Evolutionary conservation across 2,113 vertebrate species (phyloP), one percentile per base, ranked within the genome.

Genomic region (Donacobius atricapilla): DNA sequence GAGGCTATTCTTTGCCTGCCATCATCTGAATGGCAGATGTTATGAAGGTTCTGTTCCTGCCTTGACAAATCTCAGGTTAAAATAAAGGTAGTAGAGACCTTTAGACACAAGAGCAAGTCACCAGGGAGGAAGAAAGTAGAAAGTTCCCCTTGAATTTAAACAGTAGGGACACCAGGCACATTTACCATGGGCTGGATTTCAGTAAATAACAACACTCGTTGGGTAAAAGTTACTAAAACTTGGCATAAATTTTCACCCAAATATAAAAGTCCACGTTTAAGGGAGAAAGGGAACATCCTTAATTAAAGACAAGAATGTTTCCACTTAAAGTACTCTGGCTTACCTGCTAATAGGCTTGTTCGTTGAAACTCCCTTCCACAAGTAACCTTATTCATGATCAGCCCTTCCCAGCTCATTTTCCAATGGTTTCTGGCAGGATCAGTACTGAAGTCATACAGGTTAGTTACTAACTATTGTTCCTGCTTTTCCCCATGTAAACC

Each of bases 1-100:
- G 94, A 97, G 94, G 95, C 91, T 88, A 78, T 89, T 88, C 94
- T 93, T 93, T 81, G 78, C 72, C 60, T 83, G 88, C 71, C n/a
- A 1, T 81, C 63, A 42, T 45, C 91, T 88, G 93, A 89, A 76
- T 81, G 80, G 93, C 39, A 86, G 85, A 89, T 79, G 63, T 71
- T 81, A 37, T 58, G 83, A 81, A 83, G 70, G 77, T 72, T 83
- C 87, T 88, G 65, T 44, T 94, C 85, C 56, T 77, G 71, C 77
- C 65, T 54, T 16, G 8, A 79, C 81, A 93, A 92, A 94, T 96
- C 88, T 90, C 83, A 82, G 71, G 90, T 93, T 91, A 94, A 96
- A 95, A 65, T 63, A 93, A 90, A 95, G 71, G 86, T 88, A 37
- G 16, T n/a, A 69, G 44, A 91, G 68, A 72, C 60, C 73, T 90